phyloP scores from a whole-genome alignment of 2,797 vertebrate genomes.

The Zalophus californianus region DNA sequence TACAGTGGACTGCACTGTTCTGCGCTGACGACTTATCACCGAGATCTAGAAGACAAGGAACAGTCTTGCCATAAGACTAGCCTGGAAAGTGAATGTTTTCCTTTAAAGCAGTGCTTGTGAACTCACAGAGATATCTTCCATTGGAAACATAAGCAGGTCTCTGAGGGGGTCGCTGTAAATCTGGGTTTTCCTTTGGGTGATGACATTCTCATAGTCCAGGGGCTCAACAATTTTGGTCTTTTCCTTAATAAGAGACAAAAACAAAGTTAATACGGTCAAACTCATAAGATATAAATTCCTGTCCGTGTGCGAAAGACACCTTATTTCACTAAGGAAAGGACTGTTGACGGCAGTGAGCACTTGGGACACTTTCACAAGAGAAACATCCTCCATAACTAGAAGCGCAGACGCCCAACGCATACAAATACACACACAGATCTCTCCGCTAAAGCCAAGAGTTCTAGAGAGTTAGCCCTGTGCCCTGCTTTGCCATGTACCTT shows the following conservation, averaged over 20 bases:
- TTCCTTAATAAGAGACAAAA: conserved; percentile 89
- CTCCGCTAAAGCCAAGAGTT: conserved; percentile 19
- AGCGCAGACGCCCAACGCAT: not conserved
- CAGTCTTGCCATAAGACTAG: not conserved
- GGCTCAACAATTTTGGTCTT: conserved; percentile 97
- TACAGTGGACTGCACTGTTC: conserved; percentile 93
- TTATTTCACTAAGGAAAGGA: conserved; percentile 30
- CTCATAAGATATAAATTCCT: not conserved
- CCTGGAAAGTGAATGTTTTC: conserved; percentile 21
- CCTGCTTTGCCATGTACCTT: not conserved
- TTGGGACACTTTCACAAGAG: conserved; percentile 25
- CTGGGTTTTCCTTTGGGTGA: conserved; percentile 96
- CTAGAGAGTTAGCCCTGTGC: not conserved
- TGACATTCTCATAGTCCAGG: conserved; percentile 96
- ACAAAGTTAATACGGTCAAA: conserved; percentile 43
- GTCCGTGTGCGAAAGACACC: conserved; percentile 18
- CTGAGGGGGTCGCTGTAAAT: conserved; percentile 98
- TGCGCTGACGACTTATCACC: conserved; percentile 92
- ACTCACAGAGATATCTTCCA: conserved; percentile 97
- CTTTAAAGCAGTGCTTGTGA: conserved; percentile 10
- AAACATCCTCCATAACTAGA: not conserved
- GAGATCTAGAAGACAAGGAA: conserved; percentile 89
- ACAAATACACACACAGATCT: not conserved
- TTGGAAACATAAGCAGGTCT: conserved; percentile 97
- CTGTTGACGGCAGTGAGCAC: not conserved